phyloP scores from a whole-genome alignment of 2,888 invertebrate genomes.

The Rhogogaster chlorosoma region DNA sequence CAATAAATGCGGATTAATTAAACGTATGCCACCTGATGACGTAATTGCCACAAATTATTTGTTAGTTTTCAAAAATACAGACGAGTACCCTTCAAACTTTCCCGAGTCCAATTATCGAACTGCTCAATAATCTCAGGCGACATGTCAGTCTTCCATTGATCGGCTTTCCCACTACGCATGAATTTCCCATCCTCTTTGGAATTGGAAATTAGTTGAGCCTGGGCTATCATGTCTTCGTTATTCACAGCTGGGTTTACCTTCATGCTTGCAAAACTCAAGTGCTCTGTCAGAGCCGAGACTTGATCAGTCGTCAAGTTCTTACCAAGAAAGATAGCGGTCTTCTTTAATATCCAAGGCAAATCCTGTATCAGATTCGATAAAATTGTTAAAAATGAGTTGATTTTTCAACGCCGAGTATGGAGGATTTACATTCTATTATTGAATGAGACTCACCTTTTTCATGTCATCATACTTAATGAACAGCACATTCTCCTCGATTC shows the following conservation, averaged over 20 bases:
- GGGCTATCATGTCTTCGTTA: conserved; percentile 73
- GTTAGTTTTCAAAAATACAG: conserved; percentile 3
- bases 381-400: neutral
- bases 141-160: conserved; percentile 70
- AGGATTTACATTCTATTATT: neutral
- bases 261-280: conserved; percentile 82
- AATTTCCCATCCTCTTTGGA: conserved; percentile 61
- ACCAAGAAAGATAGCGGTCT: conserved; percentile 80
- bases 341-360: conserved; percentile 78
- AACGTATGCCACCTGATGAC: neutral
- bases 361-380: conserved; percentile 66
- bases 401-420: neutral
- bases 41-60: neutral
- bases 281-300: conserved; percentile 77
- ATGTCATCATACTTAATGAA: conserved; percentile 71
- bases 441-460: conserved; percentile 65
- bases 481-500: conserved; percentile 62
- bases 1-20: neutral
- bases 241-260: conserved; percentile 82
- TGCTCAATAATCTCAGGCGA: conserved; percentile 66
- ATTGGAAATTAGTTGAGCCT: conserved; percentile 73
- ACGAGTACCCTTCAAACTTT: conserved; percentile 11
- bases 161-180: conserved; percentile 1
- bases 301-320: conserved; percentile 77
- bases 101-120: conserved; percentile 77